Conservation (phyloP, 2,888 invertebrate species). For the Gandaritis pyraliata region DNA sequence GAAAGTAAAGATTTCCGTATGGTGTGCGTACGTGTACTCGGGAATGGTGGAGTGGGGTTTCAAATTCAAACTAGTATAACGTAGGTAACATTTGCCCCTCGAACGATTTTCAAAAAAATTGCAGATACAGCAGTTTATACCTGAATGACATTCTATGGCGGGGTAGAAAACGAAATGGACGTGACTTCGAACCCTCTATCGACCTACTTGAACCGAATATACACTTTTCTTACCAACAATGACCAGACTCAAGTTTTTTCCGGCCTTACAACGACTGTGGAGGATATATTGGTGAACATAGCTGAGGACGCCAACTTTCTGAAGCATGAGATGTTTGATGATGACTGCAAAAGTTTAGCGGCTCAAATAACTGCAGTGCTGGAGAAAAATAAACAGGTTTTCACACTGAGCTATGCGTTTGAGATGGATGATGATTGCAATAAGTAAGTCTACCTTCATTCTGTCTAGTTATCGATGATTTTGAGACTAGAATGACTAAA, state of each 20-base stretch:
- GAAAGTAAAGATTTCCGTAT: too few species aligned
- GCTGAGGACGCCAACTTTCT: conserved; percentile 41
- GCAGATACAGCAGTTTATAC: background rate
- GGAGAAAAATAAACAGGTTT: conserved; percentile 38
- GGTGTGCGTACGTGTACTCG: too few species aligned
- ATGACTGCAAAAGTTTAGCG: conserved; percentile 28
- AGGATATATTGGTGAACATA: conserved; percentile 47
- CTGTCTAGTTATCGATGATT: too few species aligned
- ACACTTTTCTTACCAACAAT: conserved; percentile 43
- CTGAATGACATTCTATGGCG: conserved; percentile 1
- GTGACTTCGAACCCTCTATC: conserved; percentile 21
- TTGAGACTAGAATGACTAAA: too few species aligned
- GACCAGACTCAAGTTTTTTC: conserved; percentile 44
- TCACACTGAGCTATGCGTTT: conserved; percentile 39
- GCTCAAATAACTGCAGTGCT: conserved; percentile 42
- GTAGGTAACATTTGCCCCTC: too few species aligned
- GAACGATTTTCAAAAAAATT: background rate
- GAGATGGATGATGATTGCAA: conserved; percentile 31
- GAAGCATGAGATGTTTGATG: conserved; percentile 31
- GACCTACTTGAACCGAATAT: conserved; percentile 41
- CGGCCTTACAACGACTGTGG: conserved; percentile 32
- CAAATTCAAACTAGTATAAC: too few species aligned
- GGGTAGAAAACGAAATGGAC: conserved; percentile 16
- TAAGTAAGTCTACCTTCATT: conserved; percentile 37
- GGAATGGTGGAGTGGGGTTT: too few species aligned